Conservation (phyloP, 2,888 invertebrate genomes). For the Thymelicus lineola region DNA sequence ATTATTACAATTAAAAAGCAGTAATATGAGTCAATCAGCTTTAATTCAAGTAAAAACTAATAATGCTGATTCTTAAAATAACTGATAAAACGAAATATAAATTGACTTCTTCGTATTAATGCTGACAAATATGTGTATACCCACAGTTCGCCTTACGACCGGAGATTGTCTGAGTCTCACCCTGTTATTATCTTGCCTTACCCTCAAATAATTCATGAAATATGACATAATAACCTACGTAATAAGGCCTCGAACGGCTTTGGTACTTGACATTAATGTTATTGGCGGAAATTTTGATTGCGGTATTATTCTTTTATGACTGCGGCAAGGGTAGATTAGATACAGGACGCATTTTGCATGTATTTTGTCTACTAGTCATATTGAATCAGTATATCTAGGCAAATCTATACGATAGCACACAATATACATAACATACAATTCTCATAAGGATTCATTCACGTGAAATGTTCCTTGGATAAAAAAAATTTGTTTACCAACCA, state of each 20-base stretch:
- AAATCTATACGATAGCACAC: too few relatives aligned
- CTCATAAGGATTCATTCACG: too few relatives aligned
- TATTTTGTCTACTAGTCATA: not conserved
- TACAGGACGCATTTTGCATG: slow-evolving; percentile 9
- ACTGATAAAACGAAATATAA: too few relatives aligned
- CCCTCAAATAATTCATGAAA: slow-evolving; percentile 77
- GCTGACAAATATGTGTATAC: slow-evolving; percentile 4
- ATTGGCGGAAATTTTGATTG: slow-evolving; percentile 56
- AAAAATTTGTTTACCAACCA: too few relatives aligned
- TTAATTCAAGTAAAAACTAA: too few relatives aligned
- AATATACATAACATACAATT: too few relatives aligned
- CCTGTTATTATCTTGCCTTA: slow-evolving; percentile 58
- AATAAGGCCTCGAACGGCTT: slow-evolving; percentile 59
- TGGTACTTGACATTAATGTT: slow-evolving; percentile 65
- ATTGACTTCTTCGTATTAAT: slow-evolving; percentile 1
- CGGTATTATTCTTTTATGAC: slow-evolving; percentile 29
- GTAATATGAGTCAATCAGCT: too few relatives aligned
- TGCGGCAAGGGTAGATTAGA: slow-evolving; percentile 9
- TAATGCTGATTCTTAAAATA: too few relatives aligned
- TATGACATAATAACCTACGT: slow-evolving; percentile 76
- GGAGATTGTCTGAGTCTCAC: slow-evolving; percentile 55
- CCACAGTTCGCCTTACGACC: slow-evolving; percentile 31
- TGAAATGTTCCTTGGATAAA: too few relatives aligned
- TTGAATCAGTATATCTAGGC: too few relatives aligned
- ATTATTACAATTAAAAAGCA: too few relatives aligned